phyloP scores from a whole-genome alignment of 2,113 vertebrate species.

The Cygnus buccinator region DNA sequence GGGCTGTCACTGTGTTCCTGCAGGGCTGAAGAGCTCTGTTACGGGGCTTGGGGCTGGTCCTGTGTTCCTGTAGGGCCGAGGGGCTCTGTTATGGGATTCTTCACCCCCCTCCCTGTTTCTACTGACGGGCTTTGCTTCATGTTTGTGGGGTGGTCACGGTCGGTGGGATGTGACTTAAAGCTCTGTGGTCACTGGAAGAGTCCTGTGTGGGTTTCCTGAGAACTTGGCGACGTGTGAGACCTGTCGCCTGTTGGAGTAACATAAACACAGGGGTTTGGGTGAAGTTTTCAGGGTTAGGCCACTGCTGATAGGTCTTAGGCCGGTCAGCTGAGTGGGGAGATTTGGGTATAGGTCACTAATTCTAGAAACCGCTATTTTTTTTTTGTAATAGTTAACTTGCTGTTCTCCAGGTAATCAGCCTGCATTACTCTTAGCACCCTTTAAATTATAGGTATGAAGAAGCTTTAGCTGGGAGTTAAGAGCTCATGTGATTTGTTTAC shows the following conservation, averaged over 20 bases:
- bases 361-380: rapidly evolving
- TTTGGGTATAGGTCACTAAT: not conserved
- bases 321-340: not conserved
- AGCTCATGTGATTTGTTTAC: not conserved
- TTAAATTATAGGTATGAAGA: not conserved
- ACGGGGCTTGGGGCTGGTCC: no score
- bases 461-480: not conserved
- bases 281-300: not conserved
- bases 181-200: not conserved
- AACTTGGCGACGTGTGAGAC: not conserved
- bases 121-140: not conserved
- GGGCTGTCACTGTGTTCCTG: not conserved
- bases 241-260: not conserved
- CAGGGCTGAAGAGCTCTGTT: no score
- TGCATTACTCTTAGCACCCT: not conserved
- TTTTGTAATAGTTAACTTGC: not conserved
- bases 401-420: not conserved
- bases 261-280: not conserved
- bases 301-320: not conserved
- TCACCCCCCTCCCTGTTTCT: not conserved
- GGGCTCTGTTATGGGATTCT: not conserved
- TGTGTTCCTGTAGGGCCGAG: not conserved
- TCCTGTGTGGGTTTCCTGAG: not conserved
- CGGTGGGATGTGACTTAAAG: not conserved
- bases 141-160: not conserved